These are phyloP conservation scores for Phengaris alcon DNA, from an alignment of 2,888 invertebrate species.

Conservation along the genomic window DNA sequence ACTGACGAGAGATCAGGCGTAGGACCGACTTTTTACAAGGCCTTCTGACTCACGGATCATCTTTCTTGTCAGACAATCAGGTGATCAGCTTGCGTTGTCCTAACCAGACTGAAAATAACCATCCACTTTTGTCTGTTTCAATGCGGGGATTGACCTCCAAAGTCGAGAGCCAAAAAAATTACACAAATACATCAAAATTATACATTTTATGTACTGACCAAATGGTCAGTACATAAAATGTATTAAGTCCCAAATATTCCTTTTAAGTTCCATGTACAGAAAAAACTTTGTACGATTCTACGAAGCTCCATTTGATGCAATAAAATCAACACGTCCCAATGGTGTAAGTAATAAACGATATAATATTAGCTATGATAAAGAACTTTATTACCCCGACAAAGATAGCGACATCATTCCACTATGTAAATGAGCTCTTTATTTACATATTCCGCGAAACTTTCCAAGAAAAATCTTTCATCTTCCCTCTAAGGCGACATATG, in stretches of 20 bases:
- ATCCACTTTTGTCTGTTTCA: too few species aligned
- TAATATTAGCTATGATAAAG: conserved; percentile 16
- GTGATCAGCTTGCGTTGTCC: too few species aligned
- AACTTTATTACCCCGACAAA: background rate
- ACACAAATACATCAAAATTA: too few species aligned
- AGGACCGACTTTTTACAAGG: too few species aligned
- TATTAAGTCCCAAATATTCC: background rate
- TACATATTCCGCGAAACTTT: conserved; percentile 1
- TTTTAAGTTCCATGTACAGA: background rate
- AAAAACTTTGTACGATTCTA: background rate
- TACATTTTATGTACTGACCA: too few species aligned
- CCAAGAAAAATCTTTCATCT: background rate
- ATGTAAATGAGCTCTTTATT: conserved; percentile 14
- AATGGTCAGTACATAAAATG: background rate
- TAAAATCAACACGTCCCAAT: conserved; percentile 4
- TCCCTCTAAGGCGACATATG: background rate
- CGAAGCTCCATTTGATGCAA: conserved; percentile 9
- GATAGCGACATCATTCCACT: conserved; percentile 17
- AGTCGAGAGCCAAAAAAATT: too few species aligned
- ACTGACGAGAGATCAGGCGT: too few species aligned
- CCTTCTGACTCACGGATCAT: too few species aligned
- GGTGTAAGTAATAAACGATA: conserved; percentile 5
- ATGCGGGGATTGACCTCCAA: too few species aligned
- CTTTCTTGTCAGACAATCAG: too few species aligned
- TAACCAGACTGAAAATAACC: too few species aligned